These are phyloP conservation scores for Lordiphosa fenestrarum DNA, from an alignment of 2,888 invertebrate species.

Conservation along the genomic window DNA sequence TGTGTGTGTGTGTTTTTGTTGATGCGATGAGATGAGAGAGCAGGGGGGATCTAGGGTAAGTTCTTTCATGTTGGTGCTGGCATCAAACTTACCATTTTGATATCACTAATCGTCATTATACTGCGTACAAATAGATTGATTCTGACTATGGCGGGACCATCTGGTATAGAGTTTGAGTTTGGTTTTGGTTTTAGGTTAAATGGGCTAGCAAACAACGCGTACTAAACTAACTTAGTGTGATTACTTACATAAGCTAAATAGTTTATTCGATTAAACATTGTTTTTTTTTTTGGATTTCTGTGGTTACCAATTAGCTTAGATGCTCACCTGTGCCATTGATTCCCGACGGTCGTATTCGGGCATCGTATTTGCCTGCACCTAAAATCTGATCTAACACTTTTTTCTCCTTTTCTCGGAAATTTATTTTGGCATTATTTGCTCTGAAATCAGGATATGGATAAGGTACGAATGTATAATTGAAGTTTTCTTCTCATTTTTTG, in stretches of 20 bases:
- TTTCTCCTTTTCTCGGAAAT: constrained; percentile 96
- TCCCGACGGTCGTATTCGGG: constrained; percentile 94
- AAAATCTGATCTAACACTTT: constrained; percentile 96
- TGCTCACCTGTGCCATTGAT: constrained; percentile 94
- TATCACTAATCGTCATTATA: constrained; percentile 99
- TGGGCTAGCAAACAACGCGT: constrained; percentile 5
- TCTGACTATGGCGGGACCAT: constrained; percentile 97
- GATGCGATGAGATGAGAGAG: no score
- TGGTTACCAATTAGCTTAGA: constrained; percentile 27
- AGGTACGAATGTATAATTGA: constrained; percentile 62
- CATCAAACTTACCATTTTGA: constrained; percentile 96
- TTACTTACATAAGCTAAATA: constrained; percentile 11
- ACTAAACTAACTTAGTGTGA: constrained; percentile 4
- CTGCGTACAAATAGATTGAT: constrained; percentile 99
- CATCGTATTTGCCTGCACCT: constrained; percentile 94
- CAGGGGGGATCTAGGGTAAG: neutral
- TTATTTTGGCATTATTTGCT: constrained; percentile 90
- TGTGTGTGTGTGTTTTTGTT: no score
- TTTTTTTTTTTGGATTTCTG: constrained; percentile 5
- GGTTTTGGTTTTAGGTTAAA: constrained; percentile 1
- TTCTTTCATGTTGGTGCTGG: constrained; percentile 7
- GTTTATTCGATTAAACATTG: neutral
- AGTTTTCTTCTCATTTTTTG: constrained; percentile 19
- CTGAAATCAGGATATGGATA: constrained; percentile 82
- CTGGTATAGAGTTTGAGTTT: constrained; percentile 82